Base-by-base conservation (phyloP, 1,140 invertebrate genomes). In the Drosophila arizonae region DNA sequence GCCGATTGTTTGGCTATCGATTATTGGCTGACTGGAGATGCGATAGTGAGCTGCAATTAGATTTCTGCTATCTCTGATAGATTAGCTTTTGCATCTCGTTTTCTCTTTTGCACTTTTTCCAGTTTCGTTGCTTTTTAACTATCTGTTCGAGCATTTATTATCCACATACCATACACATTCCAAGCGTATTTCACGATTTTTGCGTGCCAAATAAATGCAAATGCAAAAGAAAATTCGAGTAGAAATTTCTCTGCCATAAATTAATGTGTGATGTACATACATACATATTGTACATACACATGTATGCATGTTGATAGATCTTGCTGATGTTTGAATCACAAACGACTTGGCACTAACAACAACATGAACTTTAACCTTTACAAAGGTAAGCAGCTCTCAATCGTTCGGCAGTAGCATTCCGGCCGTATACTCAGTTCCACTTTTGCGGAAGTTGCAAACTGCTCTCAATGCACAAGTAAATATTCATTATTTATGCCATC, bases 101-200 rank as follows among this genome's bases (percentile, higher is more conserved):
- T 46, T 17, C 11, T 28, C 8, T 28, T 2, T 26, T 5, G 26
- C 6, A 33, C 3, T 33, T 54, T 17, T 33, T 17, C 3, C 36
- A 17, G 0, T 41, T 41, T 39, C 6, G 43, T 9, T 17, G n/a
- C 13, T 46, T 9, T 17, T 9, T 8, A 6, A 8, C 6, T 17
- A 46, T 46, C 43, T 30, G 9, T n/a, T 15, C 43, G 4, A 45
- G 13, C 4, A 45, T 45, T 45, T 45, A 45, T 24, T 24, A 24
- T 46, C 43, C 43, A 48, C 26, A 60, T 60, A 33, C 43, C 57
- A 60, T 60, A 33, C 4, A 26, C 57, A 48, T 60, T 30, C 43
- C 57, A 21, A 21, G 15, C 30, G 52, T 15, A 46, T 36, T 33
- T 10, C 28, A 17, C 15, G n/a, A 43, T 10, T 43, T 56, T 45